Conservation (phyloP, 2,113 vertebrate species). For the Cyprinodon brontotheroides region DNA sequence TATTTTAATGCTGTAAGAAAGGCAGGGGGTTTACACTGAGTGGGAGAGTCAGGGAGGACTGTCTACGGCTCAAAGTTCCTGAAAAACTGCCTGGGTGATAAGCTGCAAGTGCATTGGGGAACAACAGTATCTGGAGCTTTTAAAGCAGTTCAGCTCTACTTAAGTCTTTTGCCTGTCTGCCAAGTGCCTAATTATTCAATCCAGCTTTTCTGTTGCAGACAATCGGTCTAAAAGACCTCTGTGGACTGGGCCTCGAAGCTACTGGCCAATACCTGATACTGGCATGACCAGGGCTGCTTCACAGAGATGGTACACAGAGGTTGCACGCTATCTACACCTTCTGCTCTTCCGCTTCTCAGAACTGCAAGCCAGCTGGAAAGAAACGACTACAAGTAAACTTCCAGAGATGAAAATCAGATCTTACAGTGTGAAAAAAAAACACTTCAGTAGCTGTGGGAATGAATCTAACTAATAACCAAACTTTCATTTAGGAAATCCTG, state of each 20-base stretch:
- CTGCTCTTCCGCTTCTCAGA: constrained; percentile 20
- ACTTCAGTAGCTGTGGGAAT: background rate
- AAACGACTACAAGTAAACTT: constrained; percentile 24
- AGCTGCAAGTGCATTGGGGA: constrained; percentile 70
- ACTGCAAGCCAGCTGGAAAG: constrained; percentile 29
- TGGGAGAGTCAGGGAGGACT: constrained; percentile 59
- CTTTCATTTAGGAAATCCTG: constrained; percentile 1
- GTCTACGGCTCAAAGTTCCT: constrained; percentile 73
- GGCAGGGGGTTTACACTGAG: constrained; percentile 53
- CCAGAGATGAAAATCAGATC: constrained; percentile 10
- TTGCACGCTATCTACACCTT: constrained; percentile 37
- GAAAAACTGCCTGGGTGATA: constrained; percentile 79
- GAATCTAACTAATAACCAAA: constrained; percentile 11
- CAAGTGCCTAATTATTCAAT: constrained; percentile 80
- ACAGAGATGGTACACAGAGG: constrained; percentile 36
- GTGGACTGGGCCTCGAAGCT: constrained; percentile 40
- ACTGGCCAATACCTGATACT: constrained; percentile 73
- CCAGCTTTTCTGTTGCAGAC: constrained; percentile 64
- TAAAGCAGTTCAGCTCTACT: constrained; percentile 76
- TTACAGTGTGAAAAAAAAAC: background rate
- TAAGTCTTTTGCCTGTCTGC: constrained; percentile 77
- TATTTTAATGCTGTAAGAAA: constrained; percentile 47
- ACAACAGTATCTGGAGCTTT: constrained; percentile 76
- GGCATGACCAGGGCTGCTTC: constrained; percentile 50
- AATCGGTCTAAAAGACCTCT: constrained; percentile 59